Evolutionary conservation across 2,888 invertebrate genomes (phyloP).

Genomic region (Thera britannica): DNA sequence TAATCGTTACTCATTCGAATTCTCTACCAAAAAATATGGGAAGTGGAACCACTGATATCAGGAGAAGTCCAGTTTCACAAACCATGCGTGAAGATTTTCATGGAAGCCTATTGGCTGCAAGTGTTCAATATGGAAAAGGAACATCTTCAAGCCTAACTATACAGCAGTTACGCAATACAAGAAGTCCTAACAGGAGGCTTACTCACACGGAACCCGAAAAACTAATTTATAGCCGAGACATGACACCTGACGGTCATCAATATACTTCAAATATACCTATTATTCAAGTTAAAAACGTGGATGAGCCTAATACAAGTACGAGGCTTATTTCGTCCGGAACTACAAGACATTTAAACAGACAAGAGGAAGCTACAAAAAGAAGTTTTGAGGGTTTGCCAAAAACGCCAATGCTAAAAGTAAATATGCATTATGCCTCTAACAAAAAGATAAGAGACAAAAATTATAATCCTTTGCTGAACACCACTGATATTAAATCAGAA

Average conservation of each 20-base stretch:
- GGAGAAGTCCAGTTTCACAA: conserved; percentile 49
- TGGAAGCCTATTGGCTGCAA: conserved; percentile 47
- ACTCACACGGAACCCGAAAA: conserved; percentile 60
- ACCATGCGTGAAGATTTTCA: conserved; percentile 55
- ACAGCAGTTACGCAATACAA: conserved; percentile 54
- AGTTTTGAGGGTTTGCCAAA: conserved; percentile 65
- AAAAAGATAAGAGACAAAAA: conserved; percentile 67
- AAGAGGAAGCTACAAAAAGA: conserved; percentile 67
- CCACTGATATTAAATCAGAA: conserved; percentile 59
- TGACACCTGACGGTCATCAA: conserved; percentile 54
- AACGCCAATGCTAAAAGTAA: conserved; percentile 68
- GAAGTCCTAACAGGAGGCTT: conserved; percentile 58
- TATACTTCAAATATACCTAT: conserved; percentile 62
- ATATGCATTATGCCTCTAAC: conserved; percentile 51
- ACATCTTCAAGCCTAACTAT: conserved; percentile 52
- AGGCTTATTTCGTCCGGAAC: conserved; percentile 59
- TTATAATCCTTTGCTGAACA: conserved; percentile 52
- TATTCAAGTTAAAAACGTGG: conserved; percentile 73
- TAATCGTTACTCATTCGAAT: conserved; percentile 63
- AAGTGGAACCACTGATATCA: conserved; percentile 50
- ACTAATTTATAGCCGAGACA: conserved; percentile 54
- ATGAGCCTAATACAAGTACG: conserved; percentile 57
- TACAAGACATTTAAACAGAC: conserved; percentile 56
- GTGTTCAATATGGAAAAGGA: conserved; percentile 52
- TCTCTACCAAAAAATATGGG: conserved; percentile 52